Conservation (phyloP, 2,113 vertebrate species). For the Miniopterus natalensis region DNA sequence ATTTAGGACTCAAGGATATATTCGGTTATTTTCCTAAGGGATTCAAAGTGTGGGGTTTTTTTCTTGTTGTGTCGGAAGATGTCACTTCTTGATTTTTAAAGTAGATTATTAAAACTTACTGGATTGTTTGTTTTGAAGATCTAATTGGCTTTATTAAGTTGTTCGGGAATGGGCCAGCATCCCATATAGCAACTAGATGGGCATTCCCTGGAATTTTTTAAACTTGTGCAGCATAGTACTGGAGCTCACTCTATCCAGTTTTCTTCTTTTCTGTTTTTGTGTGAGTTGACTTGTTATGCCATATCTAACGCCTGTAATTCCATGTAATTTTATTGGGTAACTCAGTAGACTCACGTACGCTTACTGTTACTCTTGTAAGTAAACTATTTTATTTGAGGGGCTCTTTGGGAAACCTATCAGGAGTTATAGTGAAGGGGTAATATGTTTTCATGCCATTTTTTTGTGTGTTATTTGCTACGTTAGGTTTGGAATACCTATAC, state of each 20-base stretch:
- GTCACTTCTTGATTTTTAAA: background rate
- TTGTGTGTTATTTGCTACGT: background rate
- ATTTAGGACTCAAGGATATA: constrained; percentile 84
- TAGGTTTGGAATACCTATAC: background rate
- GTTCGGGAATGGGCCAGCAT: background rate
- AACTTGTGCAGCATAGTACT: background rate
- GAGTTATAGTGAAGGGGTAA: background rate
- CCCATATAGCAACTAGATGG: background rate
- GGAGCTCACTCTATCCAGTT: background rate
- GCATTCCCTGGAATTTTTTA: constrained; percentile 54
- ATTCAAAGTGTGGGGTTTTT: background rate
- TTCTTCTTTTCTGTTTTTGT: background rate
- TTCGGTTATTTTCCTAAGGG: constrained; percentile 67
- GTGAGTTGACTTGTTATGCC: background rate
- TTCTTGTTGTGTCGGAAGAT: background rate
- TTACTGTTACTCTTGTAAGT: background rate
- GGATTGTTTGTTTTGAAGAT: background rate
- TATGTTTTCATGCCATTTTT: constrained; percentile 17
- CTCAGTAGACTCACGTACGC: background rate
- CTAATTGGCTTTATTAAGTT: background rate
- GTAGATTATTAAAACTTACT: constrained; percentile 76
- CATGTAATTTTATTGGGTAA: background rate
- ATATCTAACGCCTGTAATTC: background rate
- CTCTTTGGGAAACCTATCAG: background rate
- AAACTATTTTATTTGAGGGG: background rate